A percentile compares a stretch with the other conserved stretches of the same genome.
Conservation (phyloP, 1,140 invertebrate genomes). For the Philaenus spumarius region DNA sequence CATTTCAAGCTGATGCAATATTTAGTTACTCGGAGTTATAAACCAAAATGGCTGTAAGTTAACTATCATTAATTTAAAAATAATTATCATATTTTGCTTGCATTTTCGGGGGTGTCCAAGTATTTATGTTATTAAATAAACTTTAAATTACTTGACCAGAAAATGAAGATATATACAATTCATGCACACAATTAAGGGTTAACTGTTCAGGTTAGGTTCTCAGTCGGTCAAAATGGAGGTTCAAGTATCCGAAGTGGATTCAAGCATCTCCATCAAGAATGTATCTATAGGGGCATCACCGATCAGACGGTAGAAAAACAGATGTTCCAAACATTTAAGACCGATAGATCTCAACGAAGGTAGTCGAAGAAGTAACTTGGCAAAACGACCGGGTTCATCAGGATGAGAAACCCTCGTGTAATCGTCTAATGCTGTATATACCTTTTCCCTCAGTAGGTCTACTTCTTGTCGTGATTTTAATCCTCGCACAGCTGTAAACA, state of each 20-base stretch:
- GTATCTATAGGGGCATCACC: constrained; percentile 64
- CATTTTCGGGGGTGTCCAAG: too few species aligned
- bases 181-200: too few species aligned
- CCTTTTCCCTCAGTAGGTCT: constrained; percentile 84
- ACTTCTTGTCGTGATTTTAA: constrained; percentile 76
- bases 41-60: too few species aligned
- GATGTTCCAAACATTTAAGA: constrained; percentile 90
- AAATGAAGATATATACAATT: too few species aligned
- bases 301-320: constrained; percentile 92
- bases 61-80: too few species aligned
- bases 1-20: too few species aligned
- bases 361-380: constrained; percentile 84
- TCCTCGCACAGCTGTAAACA: constrained; percentile 70
- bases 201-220: too few species aligned
- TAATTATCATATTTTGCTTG: too few species aligned
- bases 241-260: constrained; percentile 48
- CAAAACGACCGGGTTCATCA: constrained; percentile 88
- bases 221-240: not conserved
- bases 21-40: too few species aligned
- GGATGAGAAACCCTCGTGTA: constrained; percentile 83
- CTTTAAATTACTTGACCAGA: too few species aligned
- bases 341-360: constrained; percentile 93
- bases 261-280: constrained; percentile 65
- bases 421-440: constrained; percentile 90
- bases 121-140: too few species aligned